A percentile compares a stretch with the other conserved stretches of the same genome.
Conservation (phyloP, 2,888 invertebrate genomes). For the Caenorhabditis sinica region DNA sequence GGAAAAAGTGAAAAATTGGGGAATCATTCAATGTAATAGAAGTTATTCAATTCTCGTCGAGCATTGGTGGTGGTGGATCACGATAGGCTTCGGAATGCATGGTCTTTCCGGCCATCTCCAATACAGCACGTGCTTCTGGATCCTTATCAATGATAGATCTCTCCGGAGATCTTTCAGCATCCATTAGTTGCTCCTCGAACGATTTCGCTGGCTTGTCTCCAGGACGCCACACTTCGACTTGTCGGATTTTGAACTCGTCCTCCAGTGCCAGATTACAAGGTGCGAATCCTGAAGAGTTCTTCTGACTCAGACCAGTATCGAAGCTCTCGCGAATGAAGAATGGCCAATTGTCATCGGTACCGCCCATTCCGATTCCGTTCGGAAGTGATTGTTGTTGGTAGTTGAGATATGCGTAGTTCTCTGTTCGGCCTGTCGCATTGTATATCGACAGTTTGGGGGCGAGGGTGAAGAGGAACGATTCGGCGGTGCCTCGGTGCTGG, state of each 20-base stretch:
- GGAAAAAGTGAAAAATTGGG: neutral
- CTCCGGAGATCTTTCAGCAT: conserved; percentile 11
- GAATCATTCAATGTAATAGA: conserved; percentile 1
- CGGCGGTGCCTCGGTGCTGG: conserved; percentile 85
- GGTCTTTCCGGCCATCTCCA: conserved; percentile 91
- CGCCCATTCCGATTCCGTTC: conserved; percentile 88
- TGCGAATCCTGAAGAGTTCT: conserved; percentile 70
- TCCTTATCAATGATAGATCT: conserved; percentile 85
- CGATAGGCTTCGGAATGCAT: conserved; percentile 91
- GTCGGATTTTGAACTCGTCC: conserved; percentile 66
- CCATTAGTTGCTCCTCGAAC: conserved; percentile 67
- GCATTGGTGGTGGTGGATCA: conserved; percentile 82
- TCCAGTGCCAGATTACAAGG: conserved; percentile 72
- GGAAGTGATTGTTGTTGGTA: conserved; percentile 94
- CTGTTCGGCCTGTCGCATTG: conserved; percentile 90
- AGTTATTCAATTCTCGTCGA: conserved; percentile 60
- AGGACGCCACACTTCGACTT: conserved; percentile 73
- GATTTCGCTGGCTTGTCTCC: conserved; percentile 70
- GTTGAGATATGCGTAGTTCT: conserved; percentile 95
- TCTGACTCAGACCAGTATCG: conserved; percentile 66
- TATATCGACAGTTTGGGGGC: conserved; percentile 89
- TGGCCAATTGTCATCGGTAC: conserved; percentile 71
- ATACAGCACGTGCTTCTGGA: conserved; percentile 90
- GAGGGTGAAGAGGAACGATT: conserved; percentile 91
- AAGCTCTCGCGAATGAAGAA: conserved; percentile 75